Evolutionary conservation across 2,888 invertebrate species (phyloP), one percentile per base, ranked within the genome.

Genomic region (Lasioglossum oenotherae): DNA sequence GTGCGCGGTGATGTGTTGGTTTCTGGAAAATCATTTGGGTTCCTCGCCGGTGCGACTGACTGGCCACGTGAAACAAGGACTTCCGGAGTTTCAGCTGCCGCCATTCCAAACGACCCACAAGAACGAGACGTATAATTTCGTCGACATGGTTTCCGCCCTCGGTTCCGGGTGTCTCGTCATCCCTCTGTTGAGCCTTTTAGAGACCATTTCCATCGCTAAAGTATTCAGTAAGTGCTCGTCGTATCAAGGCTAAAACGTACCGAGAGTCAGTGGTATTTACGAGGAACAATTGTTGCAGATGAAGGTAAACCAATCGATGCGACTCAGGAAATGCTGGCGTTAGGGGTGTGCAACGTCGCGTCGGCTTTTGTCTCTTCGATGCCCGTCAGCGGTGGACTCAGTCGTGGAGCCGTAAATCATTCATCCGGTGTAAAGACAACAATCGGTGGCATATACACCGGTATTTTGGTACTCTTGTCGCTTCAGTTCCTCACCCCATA

Each of bases 141-240:
- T 95, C 69, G 96, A 96, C 74, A 96, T 97, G 96, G 93, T 96
- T 16, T 96, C 97, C 87, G 95, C 96, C 78, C 95, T 97, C 89
- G 97, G 97, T 23, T 96, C 97, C 49, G 97, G 97, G 2, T 95
- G 97, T 81, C 94, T 96, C 81, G 97, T 97, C 16, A 96, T 97
- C 35, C 97, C 97, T 5, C 93, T 97, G 49, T 94, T 97, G 80
- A 96, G 97, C 14, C 96, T 97, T 73, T 95, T 97, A 89, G 97
- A 97, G 93, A 97, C 97, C 88, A 97, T 97, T 85, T 97, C 97
- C 4, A 96, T 97, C 74, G 97, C 97, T 64, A 97, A 97, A 96
- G 97, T 97, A 31, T 97, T 97, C 94, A 96, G 96, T 96, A 94
- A 96, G 96, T 94, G 23, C 23, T 23, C 57, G n/a, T 23, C 57